phyloP scores from a whole-genome alignment of 2,888 invertebrate genomes.

The Cinara cedri region DNA sequence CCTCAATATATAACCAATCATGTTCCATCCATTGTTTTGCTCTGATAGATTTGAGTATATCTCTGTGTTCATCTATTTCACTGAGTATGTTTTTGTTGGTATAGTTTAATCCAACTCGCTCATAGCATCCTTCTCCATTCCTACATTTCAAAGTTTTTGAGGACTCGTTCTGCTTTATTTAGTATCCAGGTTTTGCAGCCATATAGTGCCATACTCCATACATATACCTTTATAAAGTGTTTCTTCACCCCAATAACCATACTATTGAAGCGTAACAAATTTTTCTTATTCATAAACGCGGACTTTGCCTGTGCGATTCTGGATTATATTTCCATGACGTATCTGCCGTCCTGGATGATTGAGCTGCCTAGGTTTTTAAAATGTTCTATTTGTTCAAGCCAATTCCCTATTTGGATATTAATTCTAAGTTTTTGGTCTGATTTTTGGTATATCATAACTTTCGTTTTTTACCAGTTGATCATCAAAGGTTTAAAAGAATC shows the following conservation, averaged over 20 bases:
- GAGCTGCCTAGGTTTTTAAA: not conserved
- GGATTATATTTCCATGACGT: constrained; percentile 8
- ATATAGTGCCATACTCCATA: not conserved
- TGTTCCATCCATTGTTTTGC: constrained; percentile 9
- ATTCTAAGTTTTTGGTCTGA: too few species aligned
- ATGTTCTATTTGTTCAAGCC: not conserved
- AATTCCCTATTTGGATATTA: too few species aligned
- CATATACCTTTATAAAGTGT: not conserved
- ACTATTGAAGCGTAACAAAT: constrained; percentile 19
- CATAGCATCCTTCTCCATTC: not conserved
- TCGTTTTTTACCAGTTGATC: too few species aligned
- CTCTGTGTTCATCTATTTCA: constrained; percentile 26
- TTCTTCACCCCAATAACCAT: not conserved
- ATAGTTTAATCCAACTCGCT: not conserved
- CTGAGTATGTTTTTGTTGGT: constrained; percentile 32
- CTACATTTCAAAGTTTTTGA: not conserved
- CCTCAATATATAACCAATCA: not conserved
- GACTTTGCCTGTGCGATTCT: constrained; percentile 19
- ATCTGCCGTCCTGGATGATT: not conserved
- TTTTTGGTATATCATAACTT: too few species aligned
- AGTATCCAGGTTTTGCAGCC: not conserved
- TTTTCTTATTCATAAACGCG: constrained; percentile 25
- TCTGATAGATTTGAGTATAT: constrained; percentile 20
- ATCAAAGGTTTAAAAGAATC: too few species aligned
- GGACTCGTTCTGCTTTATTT: not conserved